A percentile compares a stretch with the other conserved stretches of the same genome.
Evolutionary conservation across 2,888 invertebrate species (phyloP).

Genomic region (Rhabditoides inermis): DNA sequence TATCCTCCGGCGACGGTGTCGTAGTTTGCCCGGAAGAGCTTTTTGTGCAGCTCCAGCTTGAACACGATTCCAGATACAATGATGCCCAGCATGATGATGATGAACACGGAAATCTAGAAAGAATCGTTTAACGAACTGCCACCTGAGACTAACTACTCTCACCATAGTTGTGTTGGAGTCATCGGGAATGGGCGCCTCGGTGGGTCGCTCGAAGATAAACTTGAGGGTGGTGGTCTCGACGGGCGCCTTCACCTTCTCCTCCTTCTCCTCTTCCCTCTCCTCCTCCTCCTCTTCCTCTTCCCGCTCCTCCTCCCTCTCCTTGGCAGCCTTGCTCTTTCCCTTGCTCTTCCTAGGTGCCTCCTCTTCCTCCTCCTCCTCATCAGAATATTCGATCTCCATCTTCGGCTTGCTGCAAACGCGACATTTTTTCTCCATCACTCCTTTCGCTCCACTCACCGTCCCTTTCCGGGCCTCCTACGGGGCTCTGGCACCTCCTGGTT

Average conservation of each 20-base stretch:
- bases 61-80: conserved; percentile 47
- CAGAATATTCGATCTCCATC: conserved; percentile 23
- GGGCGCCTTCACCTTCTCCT: conserved; percentile 9
- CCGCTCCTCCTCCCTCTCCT: conserved; percentile 14
- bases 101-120: conserved; percentile 39
- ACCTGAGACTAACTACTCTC: not conserved
- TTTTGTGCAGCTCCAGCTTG: conserved; percentile 49
- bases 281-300: conserved; percentile 8
- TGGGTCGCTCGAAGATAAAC: conserved; percentile 46
- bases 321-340: not conserved
- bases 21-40: conserved; percentile 51
- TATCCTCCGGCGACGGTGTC: conserved; percentile 48
- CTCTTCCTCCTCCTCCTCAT: conserved; percentile 18
- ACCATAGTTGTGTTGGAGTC: conserved; percentile 39
- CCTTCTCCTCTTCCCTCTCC: conserved; percentile 11
- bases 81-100: conserved; percentile 49
- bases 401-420: conserved; percentile 1
- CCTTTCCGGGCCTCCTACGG: conserved; percentile 6
- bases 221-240: conserved; percentile 22
- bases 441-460: not conserved
- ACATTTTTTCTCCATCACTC: not conserved
- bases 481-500: conserved; percentile 27
- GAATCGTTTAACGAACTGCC: not conserved
- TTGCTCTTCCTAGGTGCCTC: conserved; percentile 13
- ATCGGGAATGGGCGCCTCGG: conserved; percentile 38